Evolutionary conservation across 1,140 invertebrate species (phyloP), one percentile per base, ranked within the genome.

Genomic region (Homalodisca vitripennis): DNA sequence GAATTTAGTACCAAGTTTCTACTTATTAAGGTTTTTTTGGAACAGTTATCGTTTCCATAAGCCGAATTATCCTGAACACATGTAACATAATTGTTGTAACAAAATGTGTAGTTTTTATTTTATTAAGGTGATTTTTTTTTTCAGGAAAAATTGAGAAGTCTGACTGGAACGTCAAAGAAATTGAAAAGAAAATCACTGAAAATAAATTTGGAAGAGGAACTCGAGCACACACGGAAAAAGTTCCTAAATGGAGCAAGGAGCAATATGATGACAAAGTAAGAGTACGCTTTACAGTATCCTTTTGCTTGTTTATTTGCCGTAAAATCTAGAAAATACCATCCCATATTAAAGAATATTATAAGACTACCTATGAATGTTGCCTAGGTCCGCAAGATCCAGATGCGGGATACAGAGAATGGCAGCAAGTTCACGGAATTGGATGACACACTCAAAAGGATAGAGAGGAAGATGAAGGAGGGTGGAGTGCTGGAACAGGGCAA

Each of bases 111-210:
- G n/a, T n/a, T n/a, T n/a, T n/a, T n/a, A n/a, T n/a, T n/a, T n/a
- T 65, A n/a, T 2, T 12, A 17, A 2, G 12, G 17, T 24, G 46
- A 29, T 66, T 67, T 30, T 48, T 22, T 69, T 63, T 66, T 67
- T 68, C 57, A 85, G 85, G 92, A 73, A 94, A 93, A 82, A 92
- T 97, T 66, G 92, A 95, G 75, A 89, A 89, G 72, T 91, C 87
- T 48, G 94, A 97, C 80, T 97, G 94, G 94, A 95, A 96, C 80
- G 87, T 96, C 2, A 91, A 92, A 72, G 88, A 93, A 78, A 93
- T 96, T 27, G 93, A 95, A 75, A 91, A 93, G 74, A 95, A 96
- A 81, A 94, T 95, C 6, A 86, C 90, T 74, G 90, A 94, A 78
- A 94, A 90, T 73, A 90, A 91, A 78, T 84, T 91, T 75, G 87